These are phyloP conservation scores for Spodoptera picta DNA, from an alignment of 2,888 invertebrate genomes.

Conservation along the genomic window DNA sequence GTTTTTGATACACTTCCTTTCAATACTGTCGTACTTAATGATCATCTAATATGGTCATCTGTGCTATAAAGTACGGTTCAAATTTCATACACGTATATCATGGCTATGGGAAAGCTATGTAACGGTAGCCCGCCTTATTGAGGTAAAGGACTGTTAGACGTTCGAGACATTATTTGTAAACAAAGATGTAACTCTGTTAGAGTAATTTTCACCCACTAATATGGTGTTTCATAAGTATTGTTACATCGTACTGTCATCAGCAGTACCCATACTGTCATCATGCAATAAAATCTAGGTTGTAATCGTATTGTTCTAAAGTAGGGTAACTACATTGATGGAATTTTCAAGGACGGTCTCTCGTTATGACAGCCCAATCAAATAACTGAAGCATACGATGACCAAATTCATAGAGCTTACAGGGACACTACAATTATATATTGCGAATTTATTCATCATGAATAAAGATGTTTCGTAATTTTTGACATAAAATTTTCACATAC, in stretches of 20 bases:
- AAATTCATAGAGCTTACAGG: slow-evolving; percentile 39
- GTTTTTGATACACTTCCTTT: slow-evolving; percentile 82
- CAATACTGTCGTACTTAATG: slow-evolving; percentile 70
- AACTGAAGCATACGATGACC: slow-evolving; percentile 43
- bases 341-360: slow-evolving; percentile 45
- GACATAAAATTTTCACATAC: slow-evolving; percentile 5
- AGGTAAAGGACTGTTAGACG: slow-evolving; percentile 48
- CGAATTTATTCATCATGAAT: slow-evolving; percentile 30
- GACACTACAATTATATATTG: slow-evolving; percentile 44
- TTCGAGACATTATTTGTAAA: slow-evolving; percentile 73
- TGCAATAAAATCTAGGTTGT: slow-evolving; percentile 50
- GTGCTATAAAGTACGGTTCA: slow-evolving; percentile 64
- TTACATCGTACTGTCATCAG: slow-evolving; percentile 58
- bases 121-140: slow-evolving; percentile 74
- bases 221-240: slow-evolving; percentile 53
- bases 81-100: slow-evolving; percentile 78
- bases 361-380: slow-evolving; percentile 38
- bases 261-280: slow-evolving; percentile 56
- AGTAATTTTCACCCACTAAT: slow-evolving; percentile 49
- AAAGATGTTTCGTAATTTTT: slow-evolving; percentile 18
- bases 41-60: slow-evolving; percentile 72
- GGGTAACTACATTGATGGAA: slow-evolving; percentile 40
- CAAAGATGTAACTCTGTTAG: slow-evolving; percentile 58
- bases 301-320: slow-evolving; percentile 56
- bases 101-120: slow-evolving; percentile 71